Evolutionary conservation across 2,797 vertebrate species (phyloP), one percentile per base, ranked within the genome.

Genomic region (Diglossa cyanea): DNA sequence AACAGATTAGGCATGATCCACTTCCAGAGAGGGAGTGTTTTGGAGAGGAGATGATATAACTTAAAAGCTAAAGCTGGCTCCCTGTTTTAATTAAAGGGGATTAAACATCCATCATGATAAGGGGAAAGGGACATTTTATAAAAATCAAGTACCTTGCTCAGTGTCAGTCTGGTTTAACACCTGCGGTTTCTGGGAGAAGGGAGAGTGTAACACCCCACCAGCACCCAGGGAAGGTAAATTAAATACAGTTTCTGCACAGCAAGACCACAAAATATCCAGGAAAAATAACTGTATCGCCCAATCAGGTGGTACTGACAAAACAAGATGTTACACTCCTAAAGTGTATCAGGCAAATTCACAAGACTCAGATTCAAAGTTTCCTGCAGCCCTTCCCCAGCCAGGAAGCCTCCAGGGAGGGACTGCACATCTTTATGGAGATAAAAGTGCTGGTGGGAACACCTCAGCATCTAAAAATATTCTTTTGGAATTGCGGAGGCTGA

Each of bases 21-120:
- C 90, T 92, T 92, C 48, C 93, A 92, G 71, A 24, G 2, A 82
- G 83, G 77, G 93, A 96, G 68, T 60, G 66, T 92, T 96, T 94
- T 88, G 92, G 92, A 95, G 83, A 92, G 71, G 60, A 93, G 93
- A 90, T 84, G 68, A 88, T 80, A 33, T 33, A 95, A 94, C 94
- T 94, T 94, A 83, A 93, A 90, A 96, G 89, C 89, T 73, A 76
- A 94, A 93, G 91, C 92, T 87, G 84, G 77, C 85, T 96, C 85
- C 61, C 53, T 80, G 1, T 89, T 88, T 95, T 95, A 97, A 95
- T 95, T 95, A 92, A 86, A 86, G 88, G 40, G 73, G 77, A 96
- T 95, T 95, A 96, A 96, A 81, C 94, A 94, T 91, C 93, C 94
- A 95, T 92, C 94, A 96, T 53, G 90, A 95, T 93, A 95, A 96